A percentile compares a stretch with the other conserved stretches of the same genome.
Conservation (phyloP, 64 coral and sea anemone genomes). For the Porites australiensis region DNA sequence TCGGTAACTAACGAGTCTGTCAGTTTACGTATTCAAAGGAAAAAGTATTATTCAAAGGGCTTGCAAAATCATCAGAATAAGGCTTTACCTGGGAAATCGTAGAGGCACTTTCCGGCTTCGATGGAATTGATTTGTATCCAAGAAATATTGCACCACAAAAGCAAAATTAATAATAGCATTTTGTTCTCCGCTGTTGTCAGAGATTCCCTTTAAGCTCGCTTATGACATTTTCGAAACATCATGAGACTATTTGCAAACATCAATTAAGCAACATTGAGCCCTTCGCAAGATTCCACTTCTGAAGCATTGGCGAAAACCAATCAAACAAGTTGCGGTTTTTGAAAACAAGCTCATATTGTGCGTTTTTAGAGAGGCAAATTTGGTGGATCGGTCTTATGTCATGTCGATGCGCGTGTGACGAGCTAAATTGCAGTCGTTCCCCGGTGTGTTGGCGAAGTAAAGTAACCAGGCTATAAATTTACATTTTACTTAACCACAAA, state of each 20-base stretch:
- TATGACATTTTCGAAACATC: background rate
- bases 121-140: slow-evolving; percentile 2
- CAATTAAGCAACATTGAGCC: slow-evolving; percentile 20
- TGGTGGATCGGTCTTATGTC: background rate
- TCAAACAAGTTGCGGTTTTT: background rate
- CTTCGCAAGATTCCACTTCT: background rate
- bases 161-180: background rate
- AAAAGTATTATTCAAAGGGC: background rate
- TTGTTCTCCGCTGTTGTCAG: background rate
- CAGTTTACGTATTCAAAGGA: background rate
- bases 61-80: background rate
- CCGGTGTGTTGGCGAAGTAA: background rate
- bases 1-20: background rate
- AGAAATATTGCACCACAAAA: background rate
- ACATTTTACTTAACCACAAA: slow-evolving; percentile 29
- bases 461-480: background rate
- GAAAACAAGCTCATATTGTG: background rate
- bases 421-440: background rate
- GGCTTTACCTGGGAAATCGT: background rate
- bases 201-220: background rate
- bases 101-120: background rate
- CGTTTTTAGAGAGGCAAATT: background rate
- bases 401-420: background rate
- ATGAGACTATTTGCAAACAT: slow-evolving; percentile 9
- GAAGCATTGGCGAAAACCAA: background rate